Evolutionary conservation across 2,797 vertebrate species (phyloP).

Genomic region (Ciconia nigra): DNA sequence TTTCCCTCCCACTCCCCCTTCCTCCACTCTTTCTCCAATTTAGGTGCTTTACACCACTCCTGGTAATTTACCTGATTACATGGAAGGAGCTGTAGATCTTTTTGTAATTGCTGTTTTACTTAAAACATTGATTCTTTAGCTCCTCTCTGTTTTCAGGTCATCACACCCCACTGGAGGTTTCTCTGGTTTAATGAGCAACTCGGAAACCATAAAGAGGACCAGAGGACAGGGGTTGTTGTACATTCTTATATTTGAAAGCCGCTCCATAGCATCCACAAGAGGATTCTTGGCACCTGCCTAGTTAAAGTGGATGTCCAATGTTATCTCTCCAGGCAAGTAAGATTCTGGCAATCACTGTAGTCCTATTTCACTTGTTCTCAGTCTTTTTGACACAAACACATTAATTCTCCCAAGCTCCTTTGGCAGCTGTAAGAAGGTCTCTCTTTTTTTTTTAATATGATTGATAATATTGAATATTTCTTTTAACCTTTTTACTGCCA

Average conservation of each 20-base stretch:
- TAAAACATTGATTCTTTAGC: conserved; percentile 43
- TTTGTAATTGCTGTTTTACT: conserved; percentile 45
- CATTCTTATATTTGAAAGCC: neutral
- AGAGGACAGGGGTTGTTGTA: neutral
- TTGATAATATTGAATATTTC: conserved; percentile 44
- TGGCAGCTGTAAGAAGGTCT: conserved; percentile 5
- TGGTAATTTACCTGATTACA: conserved; percentile 35
- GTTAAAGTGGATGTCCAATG: conserved; percentile 6
- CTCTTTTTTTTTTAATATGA: neutral
- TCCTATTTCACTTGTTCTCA: conserved; percentile 22
- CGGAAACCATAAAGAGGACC: neutral
- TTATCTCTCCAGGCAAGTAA: conserved; percentile 33
- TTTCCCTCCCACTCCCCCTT: neutral
- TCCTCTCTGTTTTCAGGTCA: conserved; percentile 25
- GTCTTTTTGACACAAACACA: conserved; percentile 37
- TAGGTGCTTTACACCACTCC: conserved; percentile 2
- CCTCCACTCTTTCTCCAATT: neutral
- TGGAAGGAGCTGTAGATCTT: conserved; percentile 36
- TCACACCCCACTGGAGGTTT: conserved; percentile 16
- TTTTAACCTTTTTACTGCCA: conserved; percentile 11
- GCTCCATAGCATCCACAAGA: neutral
- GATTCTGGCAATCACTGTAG: neutral
- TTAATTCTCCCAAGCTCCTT: conserved; percentile 35
- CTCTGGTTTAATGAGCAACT: neutral
- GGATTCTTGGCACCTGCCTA: conserved; percentile 3